Evolutionary conservation across 2,797 vertebrate species (phyloP), one percentile per base, ranked within the genome.

Genomic region (Caiman crocodilus): DNA sequence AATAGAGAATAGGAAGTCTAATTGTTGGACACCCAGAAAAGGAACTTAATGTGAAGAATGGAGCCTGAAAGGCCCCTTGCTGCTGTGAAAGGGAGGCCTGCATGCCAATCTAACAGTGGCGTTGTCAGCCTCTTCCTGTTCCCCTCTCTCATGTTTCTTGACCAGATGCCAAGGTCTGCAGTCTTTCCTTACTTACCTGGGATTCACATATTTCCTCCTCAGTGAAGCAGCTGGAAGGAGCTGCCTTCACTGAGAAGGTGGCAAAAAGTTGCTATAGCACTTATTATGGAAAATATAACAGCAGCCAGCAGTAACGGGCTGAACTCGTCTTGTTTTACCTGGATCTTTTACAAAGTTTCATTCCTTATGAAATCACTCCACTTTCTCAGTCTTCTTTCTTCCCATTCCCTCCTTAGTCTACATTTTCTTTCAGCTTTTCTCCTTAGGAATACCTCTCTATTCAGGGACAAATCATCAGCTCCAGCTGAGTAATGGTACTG

Each of bases 201-300:
- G 3, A 65, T 71, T 65, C 73, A 16, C 85, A 50, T 56, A 56
- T 0, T 0, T 80, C 60, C 28, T 32, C 20, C 67, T 58, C 76
- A 71, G 60, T 81, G 60, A 75, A 92, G 57, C n/a, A 6, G 8
- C 3, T 20, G 55, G 56, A 76, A 77, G 10, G 60, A n/a, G 14
- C 7, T 35, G 20, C 55, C 18, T 67, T 82, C 15, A n/a, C 67
- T 85, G 7, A 8, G 63, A 65, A 7, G 15, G 28, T 64, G 90
- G 56, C 17, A 90, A 84, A 88, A 60, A 63, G 32, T 61, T 61
- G 7, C 12, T 55, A 58, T 26, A 1, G 0, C 0, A 2, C 25
- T 76, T 80, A 14, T 56, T 13, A 55, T 18, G 14, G 7, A 91
- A 82, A 81, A 11, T 30, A 56, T 26, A 58, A 82, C 25, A 23